Conservation (phyloP, 2,113 vertebrate species). For the Eurystomus gularis region DNA sequence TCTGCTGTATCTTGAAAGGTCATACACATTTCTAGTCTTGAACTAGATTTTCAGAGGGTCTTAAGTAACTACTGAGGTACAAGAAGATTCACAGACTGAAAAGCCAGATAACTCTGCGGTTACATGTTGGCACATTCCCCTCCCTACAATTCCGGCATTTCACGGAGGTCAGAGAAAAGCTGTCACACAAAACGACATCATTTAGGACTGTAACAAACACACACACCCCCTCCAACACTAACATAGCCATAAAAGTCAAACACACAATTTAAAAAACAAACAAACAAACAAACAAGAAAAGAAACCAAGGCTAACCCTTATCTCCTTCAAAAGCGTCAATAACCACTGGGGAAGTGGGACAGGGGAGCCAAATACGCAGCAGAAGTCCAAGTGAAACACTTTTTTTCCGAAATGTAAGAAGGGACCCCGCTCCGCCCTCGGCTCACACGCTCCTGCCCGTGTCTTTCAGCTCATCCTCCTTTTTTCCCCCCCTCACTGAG, state of each 20-base stretch:
- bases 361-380: not conserved
- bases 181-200: not conserved
- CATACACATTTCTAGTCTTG: not conserved
- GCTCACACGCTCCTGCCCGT: not conserved
- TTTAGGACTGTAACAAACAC: not conserved
- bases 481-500: not conserved
- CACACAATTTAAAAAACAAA: not conserved
- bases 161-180: conserved; percentile 21
- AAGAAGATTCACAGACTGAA: not conserved
- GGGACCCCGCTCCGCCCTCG: not conserved
- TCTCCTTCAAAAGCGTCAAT: not conserved
- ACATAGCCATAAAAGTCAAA: not conserved
- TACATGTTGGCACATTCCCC: not conserved
- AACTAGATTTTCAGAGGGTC: not conserved
- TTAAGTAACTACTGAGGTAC: not conserved
- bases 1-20: not conserved
- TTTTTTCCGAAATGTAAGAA: not conserved
- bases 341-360: not conserved
- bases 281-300: not conserved
- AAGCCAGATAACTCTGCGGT: not conserved
- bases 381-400: not conserved
- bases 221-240: no score
- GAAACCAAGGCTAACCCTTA: not conserved
- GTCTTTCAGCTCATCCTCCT: not conserved
- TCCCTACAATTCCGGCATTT: conserved; percentile 28